These are phyloP conservation scores for Pharmacophagus antenor DNA, from an alignment of 2,888 invertebrate genomes.

Conservation along the genomic window DNA sequence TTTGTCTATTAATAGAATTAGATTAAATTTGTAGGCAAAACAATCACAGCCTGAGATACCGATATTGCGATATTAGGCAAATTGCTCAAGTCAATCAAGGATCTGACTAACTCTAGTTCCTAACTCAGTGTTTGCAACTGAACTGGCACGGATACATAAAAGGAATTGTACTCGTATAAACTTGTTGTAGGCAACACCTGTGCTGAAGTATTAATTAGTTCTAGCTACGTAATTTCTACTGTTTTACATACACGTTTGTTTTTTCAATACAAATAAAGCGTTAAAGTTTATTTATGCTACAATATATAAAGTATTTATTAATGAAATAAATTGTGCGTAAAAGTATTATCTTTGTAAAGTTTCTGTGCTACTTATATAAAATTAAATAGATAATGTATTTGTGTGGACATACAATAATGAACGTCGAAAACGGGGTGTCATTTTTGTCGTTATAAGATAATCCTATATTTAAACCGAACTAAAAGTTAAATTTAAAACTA, in stretches of 20 bases:
- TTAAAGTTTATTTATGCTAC: not conserved
- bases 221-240: not conserved
- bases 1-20: constrained; percentile 27
- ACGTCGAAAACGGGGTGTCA: too few relatives aligned
- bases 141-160: constrained; percentile 28
- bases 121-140: constrained; percentile 10
- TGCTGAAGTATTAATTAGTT: constrained; percentile 25
- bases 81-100: constrained; percentile 30
- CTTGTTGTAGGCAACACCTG: constrained; percentile 27
- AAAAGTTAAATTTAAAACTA: too few relatives aligned
- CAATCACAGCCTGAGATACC: constrained; percentile 13
- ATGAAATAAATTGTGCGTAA: too few relatives aligned
- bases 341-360: too few relatives aligned
- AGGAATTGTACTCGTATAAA: constrained; percentile 28
- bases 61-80: constrained; percentile 30
- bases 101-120: constrained; percentile 26
- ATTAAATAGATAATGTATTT: too few relatives aligned
- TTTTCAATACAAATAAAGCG: not conserved
- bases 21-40: constrained; percentile 27
- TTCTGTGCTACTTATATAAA: too few relatives aligned
- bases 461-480: too few relatives aligned
- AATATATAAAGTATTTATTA: too few relatives aligned
- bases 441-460: too few relatives aligned
- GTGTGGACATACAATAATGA: too few relatives aligned
- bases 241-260: not conserved